Evolutionary conservation across 2,797 vertebrate genomes (phyloP).

Genomic region (Erethizon dorsatum): DNA sequence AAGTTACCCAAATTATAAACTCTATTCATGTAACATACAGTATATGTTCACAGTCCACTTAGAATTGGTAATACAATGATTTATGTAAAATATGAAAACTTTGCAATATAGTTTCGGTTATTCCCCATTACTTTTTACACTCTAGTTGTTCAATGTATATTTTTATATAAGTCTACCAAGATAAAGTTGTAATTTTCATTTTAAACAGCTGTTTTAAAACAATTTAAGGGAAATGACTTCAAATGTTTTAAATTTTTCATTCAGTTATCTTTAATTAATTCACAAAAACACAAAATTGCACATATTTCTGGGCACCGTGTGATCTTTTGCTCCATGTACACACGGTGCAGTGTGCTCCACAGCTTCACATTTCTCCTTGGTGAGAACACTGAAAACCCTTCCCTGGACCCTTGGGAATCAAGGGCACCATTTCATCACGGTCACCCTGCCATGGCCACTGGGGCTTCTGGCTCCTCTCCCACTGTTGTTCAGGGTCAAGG

Average conservation of each 20-base stretch:
- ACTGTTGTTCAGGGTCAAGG: too few relatives aligned
- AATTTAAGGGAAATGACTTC: neutral
- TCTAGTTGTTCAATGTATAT: constrained; percentile 25
- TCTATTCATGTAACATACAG: neutral
- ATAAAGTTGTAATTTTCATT: neutral
- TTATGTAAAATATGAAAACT: constrained; percentile 1
- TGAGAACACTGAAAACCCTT: neutral
- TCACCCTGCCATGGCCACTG: neutral
- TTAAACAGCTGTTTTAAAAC: constrained; percentile 25
- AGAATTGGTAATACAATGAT: neutral
- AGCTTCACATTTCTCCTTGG: neutral
- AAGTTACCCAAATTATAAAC: neutral
- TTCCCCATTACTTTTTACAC: neutral
- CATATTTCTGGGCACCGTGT: neutral
- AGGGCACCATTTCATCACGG: neutral
- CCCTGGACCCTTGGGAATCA: too few relatives aligned
- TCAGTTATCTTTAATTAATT: neutral
- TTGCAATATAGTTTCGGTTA: neutral
- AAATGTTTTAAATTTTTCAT: neutral
- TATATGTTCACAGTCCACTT: neutral
- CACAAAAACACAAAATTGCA: neutral
- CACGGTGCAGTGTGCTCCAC: neutral
- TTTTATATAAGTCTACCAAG: neutral
- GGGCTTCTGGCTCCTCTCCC: neutral
- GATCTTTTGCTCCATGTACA: neutral